A percentile compares a stretch with the other conserved stretches of the same genome.
Evolutionary conservation across 2,888 invertebrate species (phyloP).

Genomic region (Phortica magna): DNA sequence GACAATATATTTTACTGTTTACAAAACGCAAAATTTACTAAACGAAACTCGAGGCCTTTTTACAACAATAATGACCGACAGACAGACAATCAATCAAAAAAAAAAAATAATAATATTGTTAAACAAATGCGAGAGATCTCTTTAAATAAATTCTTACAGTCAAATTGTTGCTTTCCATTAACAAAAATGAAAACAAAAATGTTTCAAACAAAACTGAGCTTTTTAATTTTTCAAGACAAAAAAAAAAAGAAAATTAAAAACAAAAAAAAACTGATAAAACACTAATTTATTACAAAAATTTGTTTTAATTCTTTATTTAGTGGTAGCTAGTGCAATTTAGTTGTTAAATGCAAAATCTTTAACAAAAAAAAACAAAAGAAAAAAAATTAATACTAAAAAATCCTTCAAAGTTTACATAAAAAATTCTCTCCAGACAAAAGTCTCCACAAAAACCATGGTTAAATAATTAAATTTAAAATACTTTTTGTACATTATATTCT

Average conservation of each 20-base stretch:
- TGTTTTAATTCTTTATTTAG: constrained; percentile 74
- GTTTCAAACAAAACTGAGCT: constrained; percentile 20
- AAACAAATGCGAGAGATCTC: constrained; percentile 55
- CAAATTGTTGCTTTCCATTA: constrained; percentile 14
- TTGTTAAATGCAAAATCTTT: constrained; percentile 8
- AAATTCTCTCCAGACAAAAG: not conserved
- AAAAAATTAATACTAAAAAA: not conserved
- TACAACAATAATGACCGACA: constrained; percentile 37
- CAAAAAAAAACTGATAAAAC: constrained; percentile 35
- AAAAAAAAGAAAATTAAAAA: constrained; percentile 39
- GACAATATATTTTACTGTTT: no score
- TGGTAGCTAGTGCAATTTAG: constrained; percentile 78
- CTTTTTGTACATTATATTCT: constrained; percentile 26
- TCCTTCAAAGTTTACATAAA: not conserved
- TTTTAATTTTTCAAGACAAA: constrained; percentile 40
- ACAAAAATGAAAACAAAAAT: not conserved
- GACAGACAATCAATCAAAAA: constrained; percentile 47
- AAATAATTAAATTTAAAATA: not conserved
- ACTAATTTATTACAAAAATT: constrained; percentile 68
- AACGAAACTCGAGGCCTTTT: constrained; percentile 36
- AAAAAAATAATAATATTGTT: constrained; percentile 33
- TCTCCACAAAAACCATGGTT: not conserved
- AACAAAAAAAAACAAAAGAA: constrained; percentile 8
- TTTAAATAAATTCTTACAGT: constrained; percentile 45
- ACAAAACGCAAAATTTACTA: constrained; percentile 30